phyloP scores from a whole-genome alignment of 2,113 vertebrate genomes.

The Parus major region DNA sequence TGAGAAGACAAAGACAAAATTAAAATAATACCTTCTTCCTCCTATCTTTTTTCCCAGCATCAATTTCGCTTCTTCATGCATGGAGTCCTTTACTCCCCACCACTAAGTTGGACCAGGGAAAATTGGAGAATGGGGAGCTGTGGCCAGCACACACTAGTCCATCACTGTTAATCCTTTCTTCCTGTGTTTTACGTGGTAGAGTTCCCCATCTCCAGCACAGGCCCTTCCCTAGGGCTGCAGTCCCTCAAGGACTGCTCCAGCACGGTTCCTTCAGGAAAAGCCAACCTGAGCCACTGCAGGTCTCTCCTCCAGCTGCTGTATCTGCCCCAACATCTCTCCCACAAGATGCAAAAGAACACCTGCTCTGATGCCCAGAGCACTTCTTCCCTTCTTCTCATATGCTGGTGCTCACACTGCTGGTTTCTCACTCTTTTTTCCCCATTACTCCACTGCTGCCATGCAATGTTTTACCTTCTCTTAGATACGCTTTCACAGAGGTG shows the following conservation, averaged over 20 bases:
- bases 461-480: not conserved
- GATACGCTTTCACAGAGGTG: not conserved
- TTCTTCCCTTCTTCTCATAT: not conserved
- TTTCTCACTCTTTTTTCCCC: not conserved
- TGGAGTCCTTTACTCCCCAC: not conserved
- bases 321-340: not conserved
- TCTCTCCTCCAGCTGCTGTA: not conserved
- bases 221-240: not conserved
- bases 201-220: not conserved
- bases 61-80: not conserved
- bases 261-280: not conserved
- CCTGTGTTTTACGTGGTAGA: not conserved
- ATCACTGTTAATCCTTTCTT: not conserved
- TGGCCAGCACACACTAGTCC: not conserved
- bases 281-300: not conserved
- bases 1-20: not conserved
- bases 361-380: not conserved
- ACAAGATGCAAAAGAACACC: not conserved
- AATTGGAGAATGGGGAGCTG: fast-evolving
- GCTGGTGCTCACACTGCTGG: not conserved
- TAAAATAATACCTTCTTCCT: not conserved
- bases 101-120: fast-evolving
- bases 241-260: not conserved
- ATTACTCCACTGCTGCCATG: not conserved
- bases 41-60: not conserved